Evolutionary conservation across 1,140 invertebrate genomes (phyloP).

Genomic region (Eriocheir sinensis): DNA sequence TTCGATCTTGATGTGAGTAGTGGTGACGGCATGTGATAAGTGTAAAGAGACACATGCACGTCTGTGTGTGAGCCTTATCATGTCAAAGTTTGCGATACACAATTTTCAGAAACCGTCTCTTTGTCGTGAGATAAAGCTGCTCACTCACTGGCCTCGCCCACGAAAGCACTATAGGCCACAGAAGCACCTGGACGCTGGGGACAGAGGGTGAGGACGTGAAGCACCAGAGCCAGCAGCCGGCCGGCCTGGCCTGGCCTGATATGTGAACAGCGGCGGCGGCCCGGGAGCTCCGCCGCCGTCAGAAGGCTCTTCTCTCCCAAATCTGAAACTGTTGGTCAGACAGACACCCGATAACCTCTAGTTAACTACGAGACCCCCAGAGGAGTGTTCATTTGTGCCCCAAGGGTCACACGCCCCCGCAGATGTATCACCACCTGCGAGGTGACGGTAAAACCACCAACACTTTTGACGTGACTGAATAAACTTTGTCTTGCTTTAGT

Average conservation of each 20-base stretch:
- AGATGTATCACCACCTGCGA: not conserved
- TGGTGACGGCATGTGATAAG: slow-evolving; percentile 31
- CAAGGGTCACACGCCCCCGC: not conserved
- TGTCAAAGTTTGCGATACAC: not conserved
- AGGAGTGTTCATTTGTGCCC: not conserved
- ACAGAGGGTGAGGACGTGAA: slow-evolving; percentile 14
- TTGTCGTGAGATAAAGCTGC: slow-evolving; percentile 34
- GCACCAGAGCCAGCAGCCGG: slow-evolving; percentile 34
- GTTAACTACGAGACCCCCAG: not conserved
- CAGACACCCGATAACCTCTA: not conserved
- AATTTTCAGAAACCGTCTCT: not conserved
- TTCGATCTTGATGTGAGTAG: slow-evolving; percentile 66
- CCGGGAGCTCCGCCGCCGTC: not conserved
- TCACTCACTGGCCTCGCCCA: slow-evolving; percentile 51
- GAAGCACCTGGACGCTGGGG: slow-evolving; percentile 66
- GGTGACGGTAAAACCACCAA: not conserved
- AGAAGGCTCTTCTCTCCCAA: slow-evolving; percentile 14
- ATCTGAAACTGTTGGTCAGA: not conserved
- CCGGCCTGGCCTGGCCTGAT: slow-evolving; percentile 58
- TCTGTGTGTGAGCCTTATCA: slow-evolving; percentile 34
- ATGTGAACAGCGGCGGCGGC: slow-evolving; percentile 48
- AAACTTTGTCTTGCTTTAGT: not conserved
- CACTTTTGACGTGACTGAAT: not conserved
- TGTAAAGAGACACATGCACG: slow-evolving; percentile 57
- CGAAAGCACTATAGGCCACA: slow-evolving; percentile 57